These are phyloP conservation scores for Clarias magur DNA, from an alignment of 2,113 vertebrate species.

Conservation along the genomic window DNA sequence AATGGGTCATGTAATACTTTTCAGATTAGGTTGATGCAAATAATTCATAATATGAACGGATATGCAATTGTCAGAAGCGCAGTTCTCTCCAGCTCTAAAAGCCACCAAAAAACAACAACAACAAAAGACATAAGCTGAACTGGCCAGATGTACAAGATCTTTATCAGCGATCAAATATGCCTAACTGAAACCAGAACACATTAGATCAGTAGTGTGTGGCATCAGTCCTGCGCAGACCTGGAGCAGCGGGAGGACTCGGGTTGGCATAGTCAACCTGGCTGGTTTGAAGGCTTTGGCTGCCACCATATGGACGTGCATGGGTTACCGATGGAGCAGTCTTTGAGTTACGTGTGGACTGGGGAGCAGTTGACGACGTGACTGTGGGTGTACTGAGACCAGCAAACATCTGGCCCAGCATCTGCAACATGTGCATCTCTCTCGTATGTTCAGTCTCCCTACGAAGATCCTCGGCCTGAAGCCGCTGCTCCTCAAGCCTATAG, in stretches of 20 bases:
- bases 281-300: slow-evolving; percentile 53
- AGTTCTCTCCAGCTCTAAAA: neutral
- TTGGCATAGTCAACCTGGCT: slow-evolving; percentile 68
- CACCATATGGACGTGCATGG: slow-evolving; percentile 34
- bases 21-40: neutral
- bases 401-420: slow-evolving; percentile 90
- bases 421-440: slow-evolving; percentile 87
- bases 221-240: slow-evolving; percentile 61
- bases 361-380: slow-evolving; percentile 61
- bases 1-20: neutral
- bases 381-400: slow-evolving; percentile 73
- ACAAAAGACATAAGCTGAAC: neutral
- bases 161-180: too few relatives aligned
- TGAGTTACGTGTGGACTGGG: slow-evolving; percentile 54
- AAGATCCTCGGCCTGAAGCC: slow-evolving; percentile 82
- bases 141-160: neutral
- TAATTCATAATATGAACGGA: neutral
- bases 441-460: slow-evolving; percentile 82
- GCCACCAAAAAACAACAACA: neutral
- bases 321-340: slow-evolving; percentile 50
- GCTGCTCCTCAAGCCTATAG: slow-evolving; percentile 85
- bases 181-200: slow-evolving; percentile 7
- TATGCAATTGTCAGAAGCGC: neutral
- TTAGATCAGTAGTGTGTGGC: slow-evolving; percentile 29
- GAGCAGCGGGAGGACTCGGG: slow-evolving; percentile 70